Evolutionary conservation across 1,140 invertebrate genomes (phyloP), one percentile per base, ranked within the genome.

Genomic region (Cardiocondyla obscurior): DNA sequence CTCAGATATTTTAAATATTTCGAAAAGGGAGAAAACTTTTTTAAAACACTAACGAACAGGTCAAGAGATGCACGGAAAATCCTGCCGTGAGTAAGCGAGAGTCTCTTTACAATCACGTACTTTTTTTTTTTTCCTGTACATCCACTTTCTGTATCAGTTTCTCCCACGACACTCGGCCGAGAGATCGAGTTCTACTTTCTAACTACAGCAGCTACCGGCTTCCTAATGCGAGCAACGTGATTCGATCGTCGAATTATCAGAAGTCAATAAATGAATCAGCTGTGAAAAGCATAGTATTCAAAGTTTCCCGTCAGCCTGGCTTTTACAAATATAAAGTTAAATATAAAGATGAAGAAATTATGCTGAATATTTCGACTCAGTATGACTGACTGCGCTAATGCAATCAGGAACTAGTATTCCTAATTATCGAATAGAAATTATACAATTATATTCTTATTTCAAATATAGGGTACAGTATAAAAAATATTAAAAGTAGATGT

Each of bases 101-200:
- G 57, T 76, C 30, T 64, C 42, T 64, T 64, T 60, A 33, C 16
- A 64, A 16, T 14, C 19, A n/a, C n/a, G 44, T 30, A 65, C 64
- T 79, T 85, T 81, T 76, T 55, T 79, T 85, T 81, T 76, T 81
- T 77, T 74, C 0, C 49, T 16, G 33, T 25, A 30, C 65, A 72
- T 86, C 83, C 67, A 72, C 65, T 85, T 86, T 84, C 58, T 86
- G 84, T 81, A 72, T 84, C 84, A 77, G 83, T 85, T 86, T 86
- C 84, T 60, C 84, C 64, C 28, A 74, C 70, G 65, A 85, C 25
- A 65, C 65, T 46, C 65, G 49, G 22, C 42, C 28, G 19, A 65
- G n/a, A 51, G 85, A 86, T 86, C 83, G 76, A 84, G 85, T 85
- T 86, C 83, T 82, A 86, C 85, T 86, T 86, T 86, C 85, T 86